Percentiles rank a stretch among this genome's conserved stretches.
phyloP scores from a whole-genome alignment of 2,888 invertebrate genomes.

The Imbricaverruca yamaguchii region DNA sequence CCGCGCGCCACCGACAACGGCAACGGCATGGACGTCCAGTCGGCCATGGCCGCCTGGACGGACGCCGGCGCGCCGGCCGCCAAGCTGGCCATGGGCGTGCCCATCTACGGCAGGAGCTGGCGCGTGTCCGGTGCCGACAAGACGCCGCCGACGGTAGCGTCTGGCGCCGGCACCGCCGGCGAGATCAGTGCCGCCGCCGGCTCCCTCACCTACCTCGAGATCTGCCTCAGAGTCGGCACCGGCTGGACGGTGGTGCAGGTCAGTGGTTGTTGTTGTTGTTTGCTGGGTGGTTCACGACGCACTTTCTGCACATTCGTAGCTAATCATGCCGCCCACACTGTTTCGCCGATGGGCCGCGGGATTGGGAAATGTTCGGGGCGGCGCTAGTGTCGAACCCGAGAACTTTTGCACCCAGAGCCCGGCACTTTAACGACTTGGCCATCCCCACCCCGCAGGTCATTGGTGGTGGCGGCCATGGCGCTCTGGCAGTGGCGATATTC shows the following conservation, averaged over 20 bases:
- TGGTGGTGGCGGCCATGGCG: too few species aligned
- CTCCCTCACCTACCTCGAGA: conserved; percentile 26
- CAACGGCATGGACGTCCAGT: background rate
- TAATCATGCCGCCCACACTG: too few species aligned
- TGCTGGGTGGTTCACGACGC: too few species aligned
- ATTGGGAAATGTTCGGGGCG: too few species aligned
- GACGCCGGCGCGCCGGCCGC: conserved; percentile 19
- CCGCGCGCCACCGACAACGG: conserved; percentile 3
- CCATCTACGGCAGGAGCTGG: conserved; percentile 22
- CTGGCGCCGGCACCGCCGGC: conserved; percentile 24
- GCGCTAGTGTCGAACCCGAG: too few species aligned
- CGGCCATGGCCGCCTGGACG: background rate
- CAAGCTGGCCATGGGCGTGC: conserved; percentile 24
- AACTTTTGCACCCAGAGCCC: too few species aligned
- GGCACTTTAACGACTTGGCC: too few species aligned
- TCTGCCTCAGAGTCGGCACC: conserved; percentile 25
- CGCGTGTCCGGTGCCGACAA: background rate
- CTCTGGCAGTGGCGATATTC: too few species aligned
- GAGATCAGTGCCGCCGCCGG: conserved; percentile 23
- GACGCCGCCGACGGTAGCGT: background rate
- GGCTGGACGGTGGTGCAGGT: conserved; percentile 28
- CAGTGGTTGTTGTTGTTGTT: too few species aligned
- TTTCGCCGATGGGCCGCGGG: too few species aligned
- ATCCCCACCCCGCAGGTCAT: too few species aligned
- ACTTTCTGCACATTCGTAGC: too few species aligned